phyloP scores from a whole-genome alignment of 2,888 invertebrate genomes.

The Sphinx pinastri region DNA sequence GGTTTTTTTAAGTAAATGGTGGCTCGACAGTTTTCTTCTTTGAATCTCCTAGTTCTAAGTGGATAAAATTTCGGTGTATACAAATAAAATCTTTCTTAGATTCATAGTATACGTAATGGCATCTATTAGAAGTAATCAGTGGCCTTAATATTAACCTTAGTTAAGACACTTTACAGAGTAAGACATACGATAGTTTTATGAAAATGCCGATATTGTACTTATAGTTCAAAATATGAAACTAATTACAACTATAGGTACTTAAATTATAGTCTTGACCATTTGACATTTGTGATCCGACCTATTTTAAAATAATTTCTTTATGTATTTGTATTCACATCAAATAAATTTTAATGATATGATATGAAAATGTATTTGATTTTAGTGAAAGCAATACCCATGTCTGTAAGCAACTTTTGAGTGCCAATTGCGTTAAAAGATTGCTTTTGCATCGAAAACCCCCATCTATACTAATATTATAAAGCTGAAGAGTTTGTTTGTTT shows the following conservation, averaged over 20 bases:
- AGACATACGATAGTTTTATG: neutral
- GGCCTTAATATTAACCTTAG: neutral
- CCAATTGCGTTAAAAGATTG: too few relatives aligned
- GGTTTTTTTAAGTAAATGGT: too few relatives aligned
- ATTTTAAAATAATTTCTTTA: constrained; percentile 1
- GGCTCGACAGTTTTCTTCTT: too few relatives aligned
- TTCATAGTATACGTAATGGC: neutral
- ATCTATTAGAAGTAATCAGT: neutral
- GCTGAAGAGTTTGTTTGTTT: too few relatives aligned
- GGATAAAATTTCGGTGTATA: neutral
- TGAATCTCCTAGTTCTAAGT: neutral
- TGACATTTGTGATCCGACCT: neutral
- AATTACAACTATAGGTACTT: neutral
- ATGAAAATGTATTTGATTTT: neutral
- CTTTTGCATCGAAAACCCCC: neutral
- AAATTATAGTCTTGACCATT: constrained; percentile 3
- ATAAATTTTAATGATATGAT: constrained; percentile 8
- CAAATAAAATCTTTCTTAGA: neutral
- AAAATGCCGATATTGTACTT: constrained; percentile 2
- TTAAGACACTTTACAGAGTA: neutral
- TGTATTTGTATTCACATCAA: constrained; percentile 1
- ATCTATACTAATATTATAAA: too few relatives aligned
- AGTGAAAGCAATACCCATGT: neutral
- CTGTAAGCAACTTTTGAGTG: neutral
- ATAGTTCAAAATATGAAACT: neutral